These are phyloP conservation scores for Lepus americanus DNA, from an alignment of 2,113 vertebrate species.

Conservation along the genomic window DNA sequence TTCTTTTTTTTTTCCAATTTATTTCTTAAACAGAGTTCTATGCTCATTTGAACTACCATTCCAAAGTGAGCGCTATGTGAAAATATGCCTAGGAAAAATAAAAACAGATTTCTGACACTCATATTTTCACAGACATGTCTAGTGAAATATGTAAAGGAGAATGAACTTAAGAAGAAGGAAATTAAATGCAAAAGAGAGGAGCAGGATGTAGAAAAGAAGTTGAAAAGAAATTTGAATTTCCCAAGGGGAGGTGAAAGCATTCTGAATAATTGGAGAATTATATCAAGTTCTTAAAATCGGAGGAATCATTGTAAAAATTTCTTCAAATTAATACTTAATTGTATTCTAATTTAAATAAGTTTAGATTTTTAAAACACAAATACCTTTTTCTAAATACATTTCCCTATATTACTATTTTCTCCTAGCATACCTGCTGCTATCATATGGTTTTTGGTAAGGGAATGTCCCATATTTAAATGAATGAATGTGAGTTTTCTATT, in stretches of 20 bases:
- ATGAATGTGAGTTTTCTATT: neutral
- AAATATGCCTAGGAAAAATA: neutral
- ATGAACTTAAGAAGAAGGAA: conserved; percentile 1
- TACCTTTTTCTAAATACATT: neutral
- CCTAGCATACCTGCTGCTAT: neutral
- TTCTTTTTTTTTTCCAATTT: no score
- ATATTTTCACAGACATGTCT: neutral
- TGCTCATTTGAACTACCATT: conserved; percentile 6
- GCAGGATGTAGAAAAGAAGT: neutral
- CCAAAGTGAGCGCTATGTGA: neutral
- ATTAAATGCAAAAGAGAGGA: conserved; percentile 27
- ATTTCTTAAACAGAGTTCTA: neutral
- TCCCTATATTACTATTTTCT: neutral
- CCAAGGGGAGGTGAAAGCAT: neutral
- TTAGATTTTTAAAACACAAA: neutral
- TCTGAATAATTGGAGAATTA: neutral
- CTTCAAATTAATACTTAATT: neutral
- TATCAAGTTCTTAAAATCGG: neutral
- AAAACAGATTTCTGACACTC: neutral
- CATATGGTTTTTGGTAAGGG: neutral
- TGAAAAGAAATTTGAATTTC: conserved; percentile 44
- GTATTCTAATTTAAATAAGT: neutral
- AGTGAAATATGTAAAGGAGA: neutral
- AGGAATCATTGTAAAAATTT: neutral
- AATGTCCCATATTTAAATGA: neutral